Conservation (phyloP, 2,888 invertebrate species). For the Dasypolia templi region DNA sequence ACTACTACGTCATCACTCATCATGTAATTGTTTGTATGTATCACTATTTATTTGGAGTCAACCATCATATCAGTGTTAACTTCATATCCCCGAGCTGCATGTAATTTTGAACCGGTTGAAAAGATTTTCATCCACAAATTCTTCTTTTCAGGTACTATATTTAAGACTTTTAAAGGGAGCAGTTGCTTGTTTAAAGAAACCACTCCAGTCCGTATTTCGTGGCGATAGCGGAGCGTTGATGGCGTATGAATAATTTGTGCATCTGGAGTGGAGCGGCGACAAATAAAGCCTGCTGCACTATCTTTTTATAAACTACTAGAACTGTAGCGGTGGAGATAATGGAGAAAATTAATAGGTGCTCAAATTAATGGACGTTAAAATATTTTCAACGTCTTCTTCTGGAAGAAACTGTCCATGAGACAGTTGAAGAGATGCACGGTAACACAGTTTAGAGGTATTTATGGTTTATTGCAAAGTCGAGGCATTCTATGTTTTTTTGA, state of each 20-base stretch:
- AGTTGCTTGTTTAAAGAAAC: constrained; percentile 56
- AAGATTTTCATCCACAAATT: constrained; percentile 8
- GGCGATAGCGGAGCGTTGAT: constrained; percentile 58
- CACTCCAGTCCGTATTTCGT: constrained; percentile 53
- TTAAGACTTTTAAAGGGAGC: constrained; percentile 48
- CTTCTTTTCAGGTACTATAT: constrained; percentile 27
- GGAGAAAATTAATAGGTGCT: constrained; percentile 41
- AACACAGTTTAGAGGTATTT: background rate
- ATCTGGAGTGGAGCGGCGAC: constrained; percentile 50
- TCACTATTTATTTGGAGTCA: background rate
- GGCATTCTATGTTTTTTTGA: background rate
- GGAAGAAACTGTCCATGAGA: background rate
- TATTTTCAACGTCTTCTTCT: background rate
- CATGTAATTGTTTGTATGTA: too few species aligned
- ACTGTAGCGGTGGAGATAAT: background rate
- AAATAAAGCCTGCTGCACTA: constrained; percentile 54
- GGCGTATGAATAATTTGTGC: constrained; percentile 64
- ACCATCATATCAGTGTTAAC: background rate
- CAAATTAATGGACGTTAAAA: constrained; percentile 15
- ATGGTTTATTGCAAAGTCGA: background rate
- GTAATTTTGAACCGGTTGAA: background rate
- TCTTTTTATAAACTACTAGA: constrained; percentile 28
- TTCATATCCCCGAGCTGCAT: background rate
- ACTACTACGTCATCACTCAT: background rate
- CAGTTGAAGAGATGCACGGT: background rate